Conservation (phyloP, 2,888 invertebrate genomes). For the Campoplex capitator region DNA sequence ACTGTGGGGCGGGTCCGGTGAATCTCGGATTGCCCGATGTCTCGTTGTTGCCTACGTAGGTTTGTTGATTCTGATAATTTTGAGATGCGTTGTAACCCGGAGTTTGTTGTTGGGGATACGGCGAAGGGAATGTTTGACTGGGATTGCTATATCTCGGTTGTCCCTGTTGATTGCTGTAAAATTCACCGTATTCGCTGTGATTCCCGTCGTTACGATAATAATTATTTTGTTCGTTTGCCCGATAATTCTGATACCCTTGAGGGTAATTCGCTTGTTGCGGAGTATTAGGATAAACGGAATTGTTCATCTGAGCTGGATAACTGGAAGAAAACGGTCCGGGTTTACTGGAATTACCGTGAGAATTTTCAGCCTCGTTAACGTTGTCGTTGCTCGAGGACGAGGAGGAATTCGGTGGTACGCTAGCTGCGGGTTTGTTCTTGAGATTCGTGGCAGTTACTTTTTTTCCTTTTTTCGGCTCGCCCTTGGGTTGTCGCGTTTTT, state of each 20-base stretch:
- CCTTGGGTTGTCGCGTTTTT: conserved; percentile 83
- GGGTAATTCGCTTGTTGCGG: conserved; percentile 73
- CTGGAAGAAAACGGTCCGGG: conserved; percentile 74
- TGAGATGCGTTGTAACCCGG: conserved; percentile 75
- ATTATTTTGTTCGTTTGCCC: conserved; percentile 78
- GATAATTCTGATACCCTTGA: conserved; percentile 78
- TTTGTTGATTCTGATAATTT: conserved; percentile 68
- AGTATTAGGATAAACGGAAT: conserved; percentile 76
- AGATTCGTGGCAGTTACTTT: conserved; percentile 78
- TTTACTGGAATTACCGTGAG: conserved; percentile 70
- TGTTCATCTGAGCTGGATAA: conserved; percentile 75
- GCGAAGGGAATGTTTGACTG: conserved; percentile 72
- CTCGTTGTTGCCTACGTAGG: conserved; percentile 67
- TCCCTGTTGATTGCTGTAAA: conserved; percentile 79
- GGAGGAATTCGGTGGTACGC: conserved; percentile 85
- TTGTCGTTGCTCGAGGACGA: conserved; percentile 75
- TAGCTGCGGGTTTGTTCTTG: conserved; percentile 86
- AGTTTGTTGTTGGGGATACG: conserved; percentile 75
- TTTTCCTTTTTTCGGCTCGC: conserved; percentile 82
- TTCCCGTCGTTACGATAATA: conserved; percentile 79
- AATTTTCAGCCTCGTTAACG: conserved; percentile 71
- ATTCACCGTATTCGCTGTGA: conserved; percentile 77
- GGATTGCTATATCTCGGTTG: conserved; percentile 79
- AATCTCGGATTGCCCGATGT: conserved; percentile 67
- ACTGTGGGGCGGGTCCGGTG: conserved; percentile 66